phyloP scores from a whole-genome alignment of 35 echinoderm and acorn worm species.

The Hemicentrotus pulcherrimus region DNA sequence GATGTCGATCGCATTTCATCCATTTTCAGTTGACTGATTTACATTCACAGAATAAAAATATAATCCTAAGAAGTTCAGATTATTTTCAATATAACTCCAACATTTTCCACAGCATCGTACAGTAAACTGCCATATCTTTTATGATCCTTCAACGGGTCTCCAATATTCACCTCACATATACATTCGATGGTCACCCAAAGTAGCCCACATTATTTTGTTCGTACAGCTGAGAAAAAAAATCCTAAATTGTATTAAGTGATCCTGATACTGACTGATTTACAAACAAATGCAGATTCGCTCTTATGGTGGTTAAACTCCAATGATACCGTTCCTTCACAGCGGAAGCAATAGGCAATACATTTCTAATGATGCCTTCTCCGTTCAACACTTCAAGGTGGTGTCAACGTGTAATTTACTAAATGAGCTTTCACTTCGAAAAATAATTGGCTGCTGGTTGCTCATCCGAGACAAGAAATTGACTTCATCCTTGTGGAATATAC shows the following conservation, averaged over 20 bases:
- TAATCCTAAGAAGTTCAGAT: no score
- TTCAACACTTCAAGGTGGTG: neutral
- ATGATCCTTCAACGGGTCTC: no score
- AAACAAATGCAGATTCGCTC: neutral
- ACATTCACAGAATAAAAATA: neutral
- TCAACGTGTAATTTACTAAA: neutral
- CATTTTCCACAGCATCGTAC: no score
- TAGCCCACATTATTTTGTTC: no score
- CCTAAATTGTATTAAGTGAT: no score
- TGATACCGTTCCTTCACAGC: neutral
- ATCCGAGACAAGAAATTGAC: neutral
- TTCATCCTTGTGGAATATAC: neutral
- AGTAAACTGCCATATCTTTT: no score
- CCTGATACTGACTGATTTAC: no score
- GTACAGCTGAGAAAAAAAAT: no score
- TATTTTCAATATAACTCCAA: no score
- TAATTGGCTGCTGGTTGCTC: neutral
- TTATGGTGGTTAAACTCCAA: neutral
- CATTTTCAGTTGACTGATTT: neutral
- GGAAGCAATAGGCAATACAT: neutral
- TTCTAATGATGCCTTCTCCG: neutral
- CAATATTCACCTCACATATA: no score
- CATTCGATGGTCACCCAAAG: no score
- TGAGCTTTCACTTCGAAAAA: neutral
- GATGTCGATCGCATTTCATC: neutral